A percentile compares a stretch with the other conserved stretches of the same genome.
These are phyloP conservation scores for Saguinus midas DNA, from an alignment of 2,113 vertebrate species.

Conservation along the genomic window DNA sequence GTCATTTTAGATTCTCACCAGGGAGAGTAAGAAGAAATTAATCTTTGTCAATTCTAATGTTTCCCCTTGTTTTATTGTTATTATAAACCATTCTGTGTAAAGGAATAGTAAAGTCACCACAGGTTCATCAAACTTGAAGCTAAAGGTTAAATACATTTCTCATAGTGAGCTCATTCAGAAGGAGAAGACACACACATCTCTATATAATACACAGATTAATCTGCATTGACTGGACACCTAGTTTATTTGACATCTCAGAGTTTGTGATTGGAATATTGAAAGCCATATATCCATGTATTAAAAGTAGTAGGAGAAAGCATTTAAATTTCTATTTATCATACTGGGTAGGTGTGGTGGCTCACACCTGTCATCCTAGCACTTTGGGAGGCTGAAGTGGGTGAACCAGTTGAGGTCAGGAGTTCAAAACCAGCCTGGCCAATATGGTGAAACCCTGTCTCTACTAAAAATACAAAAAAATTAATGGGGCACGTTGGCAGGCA, in stretches of 20 bases:
- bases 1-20: slow-evolving; percentile 69
- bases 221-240: not conserved
- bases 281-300: not conserved
- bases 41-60: slow-evolving; percentile 77
- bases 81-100: slow-evolving; percentile 65
- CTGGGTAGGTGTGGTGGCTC: too few relatives aligned
- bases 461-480: too few relatives aligned
- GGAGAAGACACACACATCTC: not conserved
- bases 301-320: not conserved
- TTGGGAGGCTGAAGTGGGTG: too few relatives aligned
- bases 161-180: slow-evolving; percentile 38
- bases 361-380: too few relatives aligned
- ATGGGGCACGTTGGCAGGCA: too few relatives aligned
- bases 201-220: not conserved
- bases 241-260: slow-evolving; percentile 30
- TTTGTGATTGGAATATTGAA: slow-evolving; percentile 43
- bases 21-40: slow-evolving; percentile 69
- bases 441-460: too few relatives aligned
- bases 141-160: slow-evolving; percentile 80
- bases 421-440: too few relatives aligned
- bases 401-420: too few relatives aligned
- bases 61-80: slow-evolving; percentile 76
- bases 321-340: not conserved
- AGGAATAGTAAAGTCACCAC: slow-evolving; percentile 63
- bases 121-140: slow-evolving; percentile 73